Conservation (phyloP, 2,113 vertebrate species). For the Chloropsis cyanopogon region DNA sequence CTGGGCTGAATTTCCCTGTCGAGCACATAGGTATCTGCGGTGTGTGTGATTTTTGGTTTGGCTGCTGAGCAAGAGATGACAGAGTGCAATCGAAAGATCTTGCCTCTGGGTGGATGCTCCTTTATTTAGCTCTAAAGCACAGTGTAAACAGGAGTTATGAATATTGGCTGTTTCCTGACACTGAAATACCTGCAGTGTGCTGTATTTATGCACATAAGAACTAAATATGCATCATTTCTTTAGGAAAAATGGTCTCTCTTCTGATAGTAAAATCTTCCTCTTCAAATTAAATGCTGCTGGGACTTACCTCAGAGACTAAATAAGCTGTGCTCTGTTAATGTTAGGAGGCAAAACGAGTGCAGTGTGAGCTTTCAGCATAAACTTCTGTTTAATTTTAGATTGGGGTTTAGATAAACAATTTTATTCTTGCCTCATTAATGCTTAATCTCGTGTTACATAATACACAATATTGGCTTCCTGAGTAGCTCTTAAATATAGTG, state of each 20-base stretch:
- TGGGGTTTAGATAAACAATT: conserved; percentile 65
- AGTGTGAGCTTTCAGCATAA: conserved; percentile 13
- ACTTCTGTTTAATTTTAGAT: conserved; percentile 66
- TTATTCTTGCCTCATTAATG: conserved; percentile 64
- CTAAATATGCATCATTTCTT: conserved; percentile 8
- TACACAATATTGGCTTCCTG: conserved; percentile 46
- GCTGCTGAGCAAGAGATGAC: neutral
- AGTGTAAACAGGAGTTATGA: neutral
- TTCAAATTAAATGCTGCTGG: conserved; percentile 9
- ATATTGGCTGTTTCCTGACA: neutral
- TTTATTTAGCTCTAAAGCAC: neutral
- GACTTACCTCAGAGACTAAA: conserved; percentile 6
- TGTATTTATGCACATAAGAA: neutral
- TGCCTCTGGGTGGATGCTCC: neutral
- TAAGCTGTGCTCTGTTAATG: conserved; percentile 28
- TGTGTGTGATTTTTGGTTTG: neutral
- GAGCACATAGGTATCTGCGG: neutral
- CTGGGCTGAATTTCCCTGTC: neutral
- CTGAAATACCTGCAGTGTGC: neutral
- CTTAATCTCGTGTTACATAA: conserved; percentile 69
- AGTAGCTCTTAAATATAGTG: conserved; percentile 13
- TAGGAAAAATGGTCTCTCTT: conserved; percentile 1
- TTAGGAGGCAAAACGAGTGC: conserved; percentile 42
- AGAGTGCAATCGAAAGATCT: neutral
- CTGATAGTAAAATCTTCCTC: neutral